These are phyloP conservation scores for Ophioderma brevispina DNA, from an alignment of 35 echinoderm and acorn worm genomes.

Conservation along the genomic window DNA sequence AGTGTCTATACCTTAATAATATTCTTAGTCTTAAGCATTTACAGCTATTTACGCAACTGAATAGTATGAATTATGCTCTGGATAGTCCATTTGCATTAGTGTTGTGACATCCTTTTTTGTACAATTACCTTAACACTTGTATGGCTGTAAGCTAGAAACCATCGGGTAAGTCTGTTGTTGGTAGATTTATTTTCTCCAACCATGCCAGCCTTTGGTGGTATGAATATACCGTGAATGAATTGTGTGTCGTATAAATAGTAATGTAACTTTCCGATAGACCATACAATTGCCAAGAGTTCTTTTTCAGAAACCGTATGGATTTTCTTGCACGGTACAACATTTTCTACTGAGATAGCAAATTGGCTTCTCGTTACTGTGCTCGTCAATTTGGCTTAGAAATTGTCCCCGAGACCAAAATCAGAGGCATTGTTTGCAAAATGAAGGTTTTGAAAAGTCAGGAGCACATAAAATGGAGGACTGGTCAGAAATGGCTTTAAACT, in stretches of 20 bases:
- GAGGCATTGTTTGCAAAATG: slow-evolving; percentile 23
- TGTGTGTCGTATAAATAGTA: not conserved
- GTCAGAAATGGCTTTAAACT: not conserved
- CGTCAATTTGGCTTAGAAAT: slow-evolving; percentile 15
- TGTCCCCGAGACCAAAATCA: slow-evolving; percentile 23
- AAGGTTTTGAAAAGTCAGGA: slow-evolving; percentile 35
- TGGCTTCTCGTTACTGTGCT: not conserved
- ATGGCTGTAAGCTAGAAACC: not conserved
- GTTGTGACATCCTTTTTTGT: not conserved
- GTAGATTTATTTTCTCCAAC: not conserved
- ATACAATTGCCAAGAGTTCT: not conserved
- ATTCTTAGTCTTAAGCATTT: too few relatives aligned
- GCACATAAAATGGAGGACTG: not conserved
- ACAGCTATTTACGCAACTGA: too few relatives aligned
- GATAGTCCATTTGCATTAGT: not conserved
- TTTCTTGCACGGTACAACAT: not conserved
- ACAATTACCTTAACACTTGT: not conserved
- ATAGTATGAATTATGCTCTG: too few relatives aligned
- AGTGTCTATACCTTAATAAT: too few relatives aligned
- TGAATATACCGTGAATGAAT: not conserved
- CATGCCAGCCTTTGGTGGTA: not conserved
- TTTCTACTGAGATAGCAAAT: not conserved
- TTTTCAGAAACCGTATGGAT: not conserved
- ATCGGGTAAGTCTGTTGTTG: not conserved
- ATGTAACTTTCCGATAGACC: not conserved